Conservation (phyloP, 2,113 vertebrate species). For the Acrocephalus arundinaceus region DNA sequence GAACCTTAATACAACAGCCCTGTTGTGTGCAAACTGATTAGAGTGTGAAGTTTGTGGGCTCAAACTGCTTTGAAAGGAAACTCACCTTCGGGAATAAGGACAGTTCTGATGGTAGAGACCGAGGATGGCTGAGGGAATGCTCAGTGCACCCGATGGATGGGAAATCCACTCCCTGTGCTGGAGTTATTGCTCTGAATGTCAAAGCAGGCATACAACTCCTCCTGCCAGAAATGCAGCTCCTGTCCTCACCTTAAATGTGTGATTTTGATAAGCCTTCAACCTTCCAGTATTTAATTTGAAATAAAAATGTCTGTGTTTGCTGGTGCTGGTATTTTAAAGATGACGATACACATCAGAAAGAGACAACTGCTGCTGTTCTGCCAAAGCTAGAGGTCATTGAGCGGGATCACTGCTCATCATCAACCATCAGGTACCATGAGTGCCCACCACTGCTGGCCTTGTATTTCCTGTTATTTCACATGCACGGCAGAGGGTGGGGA, state of each 20-base stretch:
- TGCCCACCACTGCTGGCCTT: background rate
- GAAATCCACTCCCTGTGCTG: background rate
- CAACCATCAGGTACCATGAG: background rate
- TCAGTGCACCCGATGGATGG: background rate
- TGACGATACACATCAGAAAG: background rate
- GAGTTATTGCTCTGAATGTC: background rate
- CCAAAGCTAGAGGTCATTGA: background rate
- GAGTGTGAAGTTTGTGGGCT: background rate
- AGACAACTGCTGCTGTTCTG: background rate
- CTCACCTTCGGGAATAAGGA: background rate
- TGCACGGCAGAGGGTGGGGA: background rate
- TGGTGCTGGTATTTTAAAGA: background rate
- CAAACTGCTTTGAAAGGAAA: background rate
- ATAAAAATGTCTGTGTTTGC: background rate
- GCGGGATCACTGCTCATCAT: too few relatives aligned
- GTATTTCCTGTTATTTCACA: background rate
- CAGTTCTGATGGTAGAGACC: background rate
- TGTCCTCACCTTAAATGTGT: background rate
- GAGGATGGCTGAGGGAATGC: background rate
- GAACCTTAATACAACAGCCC: background rate
- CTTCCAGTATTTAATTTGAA: background rate
- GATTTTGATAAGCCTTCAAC: background rate
- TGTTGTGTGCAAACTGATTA: background rate
- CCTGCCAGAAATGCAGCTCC: background rate
- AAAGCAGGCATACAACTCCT: background rate